Evolutionary conservation across 1,140 invertebrate species (phyloP), one percentile per base, ranked within the genome.

Genomic region (Atta cephalotes): DNA sequence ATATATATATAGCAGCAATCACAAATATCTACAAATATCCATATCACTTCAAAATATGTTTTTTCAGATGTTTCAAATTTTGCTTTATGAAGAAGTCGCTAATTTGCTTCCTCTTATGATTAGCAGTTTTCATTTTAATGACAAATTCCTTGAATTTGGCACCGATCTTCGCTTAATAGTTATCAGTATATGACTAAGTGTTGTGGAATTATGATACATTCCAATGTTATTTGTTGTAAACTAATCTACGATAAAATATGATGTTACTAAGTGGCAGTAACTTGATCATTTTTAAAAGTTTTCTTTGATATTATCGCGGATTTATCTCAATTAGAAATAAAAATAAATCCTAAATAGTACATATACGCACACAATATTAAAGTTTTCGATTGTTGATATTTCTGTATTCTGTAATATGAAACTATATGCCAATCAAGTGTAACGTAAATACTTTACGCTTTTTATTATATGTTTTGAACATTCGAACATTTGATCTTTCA

Each of bases 311-410:
- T 45, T 62, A 35, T 63, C 53, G n/a, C 6, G 6, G 14, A 62
- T 14, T 74, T 74, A 45, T 25, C 56, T 35, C 56, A 49, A 76
- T 74, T 49, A 14, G 5, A n/a, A 74, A 21, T 35, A 35, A 51
- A 62, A 49, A 18, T 21, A 74, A 51, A 80, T 12, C n/a, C 14
- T 16, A 14, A 21, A 51, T 31, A 12, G 25, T 25, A 45, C 39
- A 45, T 45, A 45, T 2, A 45, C 39, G 2, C 9, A 10, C 9
- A 10, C 7, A 39, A 39, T 39, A 21, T 4, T 63, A 74, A 63
- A 84, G 51, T 21, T 2, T 56, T 7, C 62, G 7, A 74, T 74
- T 62, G 80, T 14, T 49, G 49, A 35, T 25, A 25, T 51, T 14
- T 49, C n/a, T 25, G 7, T 71, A 35, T 82, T 7, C 28, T 62